Evolutionary conservation across 2,888 invertebrate genomes (phyloP).

Genomic region (Cantharis nigra): DNA sequence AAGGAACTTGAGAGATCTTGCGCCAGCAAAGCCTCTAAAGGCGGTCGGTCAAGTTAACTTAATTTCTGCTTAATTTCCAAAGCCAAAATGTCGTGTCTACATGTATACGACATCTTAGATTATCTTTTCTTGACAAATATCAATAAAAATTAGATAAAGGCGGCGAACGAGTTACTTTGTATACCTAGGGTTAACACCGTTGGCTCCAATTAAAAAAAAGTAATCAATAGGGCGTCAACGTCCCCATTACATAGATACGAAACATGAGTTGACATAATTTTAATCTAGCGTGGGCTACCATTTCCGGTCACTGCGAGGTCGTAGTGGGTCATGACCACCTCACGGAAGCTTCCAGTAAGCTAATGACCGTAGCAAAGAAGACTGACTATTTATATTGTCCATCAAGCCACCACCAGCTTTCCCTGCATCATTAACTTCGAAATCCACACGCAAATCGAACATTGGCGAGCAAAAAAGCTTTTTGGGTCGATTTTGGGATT

Average conservation of each 20-base stretch:
- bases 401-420: constrained; percentile 13
- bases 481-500: neutral
- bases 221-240: constrained; percentile 33
- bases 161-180: neutral
- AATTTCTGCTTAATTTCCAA: too few relatives aligned
- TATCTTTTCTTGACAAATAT: neutral
- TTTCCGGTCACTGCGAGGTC: constrained; percentile 35
- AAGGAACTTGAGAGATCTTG: too few relatives aligned
- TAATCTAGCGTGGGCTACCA: constrained; percentile 31
- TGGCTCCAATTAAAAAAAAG: constrained; percentile 3
- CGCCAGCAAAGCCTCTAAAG: too few relatives aligned
- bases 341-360: constrained; percentile 27
- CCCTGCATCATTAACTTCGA: constrained; percentile 17
- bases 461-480: neutral
- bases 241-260: constrained; percentile 33
- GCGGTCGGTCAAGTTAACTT: too few relatives aligned
- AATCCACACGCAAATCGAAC: constrained; percentile 13
- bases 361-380: constrained; percentile 26
- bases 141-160: too few relatives aligned
- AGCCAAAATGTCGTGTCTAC: neutral
- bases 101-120: neutral
- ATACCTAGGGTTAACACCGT: neutral
- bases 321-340: constrained; percentile 35
- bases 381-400: constrained; percentile 18
- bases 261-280: constrained; percentile 38